phyloP scores from a whole-genome alignment of 2,797 vertebrate species.

The Eurystomus glaucurus region DNA sequence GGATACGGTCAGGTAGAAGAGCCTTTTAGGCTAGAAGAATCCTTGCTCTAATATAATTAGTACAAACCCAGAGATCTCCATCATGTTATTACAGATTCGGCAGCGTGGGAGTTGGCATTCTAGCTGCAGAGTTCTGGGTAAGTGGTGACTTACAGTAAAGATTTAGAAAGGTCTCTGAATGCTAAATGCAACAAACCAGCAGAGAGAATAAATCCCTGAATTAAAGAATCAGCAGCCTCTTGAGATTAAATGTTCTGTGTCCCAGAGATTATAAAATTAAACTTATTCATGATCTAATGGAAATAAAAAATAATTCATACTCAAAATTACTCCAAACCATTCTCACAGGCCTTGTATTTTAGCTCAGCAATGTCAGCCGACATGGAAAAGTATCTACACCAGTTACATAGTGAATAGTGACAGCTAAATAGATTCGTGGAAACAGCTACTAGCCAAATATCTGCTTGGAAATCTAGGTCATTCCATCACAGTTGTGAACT shows the following conservation, averaged over 20 bases:
- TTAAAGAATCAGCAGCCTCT: not conserved
- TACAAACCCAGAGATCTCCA: not conserved
- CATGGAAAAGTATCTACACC: not conserved
- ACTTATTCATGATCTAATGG: not conserved
- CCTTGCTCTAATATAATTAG: not conserved
- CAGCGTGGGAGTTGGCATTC: not conserved
- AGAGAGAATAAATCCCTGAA: not conserved
- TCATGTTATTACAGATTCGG: rapidly evolving
- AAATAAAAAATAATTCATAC: not conserved
- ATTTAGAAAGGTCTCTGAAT: not conserved
- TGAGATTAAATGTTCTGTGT: not conserved
- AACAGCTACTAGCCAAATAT: not conserved
- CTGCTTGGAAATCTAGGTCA: not conserved
- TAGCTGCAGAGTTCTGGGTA: not conserved
- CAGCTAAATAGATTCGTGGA: not conserved
- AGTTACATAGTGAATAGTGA: not conserved
- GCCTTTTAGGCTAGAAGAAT: not conserved
- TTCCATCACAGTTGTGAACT: not conserved
- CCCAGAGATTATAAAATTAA: not conserved
- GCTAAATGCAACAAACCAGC: not conserved
- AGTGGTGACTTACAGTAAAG: not conserved
- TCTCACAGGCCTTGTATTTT: not conserved
- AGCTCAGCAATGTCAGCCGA: not conserved
- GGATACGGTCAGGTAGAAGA: not conserved
- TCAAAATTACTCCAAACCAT: not conserved